Percentiles rank a stretch among this genome's conserved stretches.
Evolutionary conservation across 2,888 invertebrate species (phyloP).

Genomic region (Hemithea aestivaria): DNA sequence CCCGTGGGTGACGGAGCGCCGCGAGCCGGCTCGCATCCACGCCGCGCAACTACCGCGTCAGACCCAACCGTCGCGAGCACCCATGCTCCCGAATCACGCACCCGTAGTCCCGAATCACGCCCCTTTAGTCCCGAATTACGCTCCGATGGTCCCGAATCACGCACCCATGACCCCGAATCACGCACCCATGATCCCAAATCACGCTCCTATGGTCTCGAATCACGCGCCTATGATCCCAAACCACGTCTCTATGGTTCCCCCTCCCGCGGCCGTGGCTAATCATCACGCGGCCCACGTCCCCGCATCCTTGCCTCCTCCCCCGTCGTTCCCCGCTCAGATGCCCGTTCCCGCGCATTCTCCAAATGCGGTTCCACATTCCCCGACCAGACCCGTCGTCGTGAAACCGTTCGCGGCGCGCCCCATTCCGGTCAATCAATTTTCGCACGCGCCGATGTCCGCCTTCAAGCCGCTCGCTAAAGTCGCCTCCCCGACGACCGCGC

Average conservation of each 20-base stretch:
- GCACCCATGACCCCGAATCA: conserved; percentile 16
- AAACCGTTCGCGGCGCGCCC: conserved; percentile 78
- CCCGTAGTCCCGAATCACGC: conserved; percentile 12
- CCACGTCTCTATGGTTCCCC: conserved; percentile 7
- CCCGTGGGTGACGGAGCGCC: conserved; percentile 66
- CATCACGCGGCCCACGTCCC: conserved; percentile 3
- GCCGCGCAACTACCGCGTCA: conserved; percentile 30
- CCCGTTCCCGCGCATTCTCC: conserved; percentile 26
- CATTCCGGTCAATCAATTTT: conserved; percentile 84
- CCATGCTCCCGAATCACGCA: conserved; percentile 14
- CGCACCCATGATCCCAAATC: conserved; percentile 11
- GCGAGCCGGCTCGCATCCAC: conserved; percentile 36
- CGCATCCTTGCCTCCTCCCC: conserved; percentile 9
- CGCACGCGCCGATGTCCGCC: conserved; percentile 87
- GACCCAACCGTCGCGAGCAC: conserved; percentile 19
- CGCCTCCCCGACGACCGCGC: conserved; percentile 53
- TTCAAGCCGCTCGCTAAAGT: conserved; percentile 81
- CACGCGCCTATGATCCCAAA: conserved; percentile 11
- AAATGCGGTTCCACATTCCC: conserved; percentile 44
- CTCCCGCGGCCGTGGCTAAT: conserved; percentile 18
- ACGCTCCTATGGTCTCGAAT: conserved; percentile 18
- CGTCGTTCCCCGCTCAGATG: conserved; percentile 13
- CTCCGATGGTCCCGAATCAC: conserved; percentile 13
- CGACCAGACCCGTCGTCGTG: conserved; percentile 47
- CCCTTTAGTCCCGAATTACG: conserved; percentile 10